These are phyloP conservation scores for Vanessa atalanta DNA, from an alignment of 1,140 invertebrate species.

Conservation along the genomic window DNA sequence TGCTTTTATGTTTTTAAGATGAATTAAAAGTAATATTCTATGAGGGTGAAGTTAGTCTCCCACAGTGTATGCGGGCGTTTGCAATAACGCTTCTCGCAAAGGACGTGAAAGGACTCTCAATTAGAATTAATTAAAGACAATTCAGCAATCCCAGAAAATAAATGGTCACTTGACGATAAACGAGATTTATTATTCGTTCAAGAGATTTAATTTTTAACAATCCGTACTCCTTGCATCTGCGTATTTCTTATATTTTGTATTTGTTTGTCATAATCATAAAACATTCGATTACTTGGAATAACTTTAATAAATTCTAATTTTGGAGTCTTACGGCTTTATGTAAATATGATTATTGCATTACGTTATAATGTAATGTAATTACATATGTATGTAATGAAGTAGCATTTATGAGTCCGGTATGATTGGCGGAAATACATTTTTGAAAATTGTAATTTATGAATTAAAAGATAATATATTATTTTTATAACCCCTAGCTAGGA, in stretches of 20 bases:
- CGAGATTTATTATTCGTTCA: constrained; percentile 73
- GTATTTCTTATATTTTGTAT: not conserved
- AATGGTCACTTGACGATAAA: constrained; percentile 71
- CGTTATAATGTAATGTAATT: no score
- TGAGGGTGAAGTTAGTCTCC: constrained; percentile 60
- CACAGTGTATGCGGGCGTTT: constrained; percentile 68
- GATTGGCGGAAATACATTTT: no score
- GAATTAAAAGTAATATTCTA: constrained; percentile 52
- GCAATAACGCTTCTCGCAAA: constrained; percentile 70
- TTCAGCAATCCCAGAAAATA: constrained; percentile 75
- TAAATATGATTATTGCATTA: no score
- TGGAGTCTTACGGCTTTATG: no score
- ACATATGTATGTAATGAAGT: no score
- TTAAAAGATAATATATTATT: no score
- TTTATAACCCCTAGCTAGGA: no score
- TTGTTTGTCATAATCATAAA: not conserved
- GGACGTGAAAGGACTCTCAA: constrained; percentile 70
- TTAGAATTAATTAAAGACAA: constrained; percentile 80
- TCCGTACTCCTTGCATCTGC: constrained; percentile 18
- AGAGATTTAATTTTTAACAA: constrained; percentile 55
- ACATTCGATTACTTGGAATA: no score
- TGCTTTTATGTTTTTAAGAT: constrained; percentile 51
- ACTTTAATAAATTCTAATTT: no score
- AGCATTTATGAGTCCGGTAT: no score
- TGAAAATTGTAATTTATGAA: no score